Evolutionary conservation across 2,888 invertebrate genomes (phyloP).

Genomic region (Caenorhabditis sinica): DNA sequence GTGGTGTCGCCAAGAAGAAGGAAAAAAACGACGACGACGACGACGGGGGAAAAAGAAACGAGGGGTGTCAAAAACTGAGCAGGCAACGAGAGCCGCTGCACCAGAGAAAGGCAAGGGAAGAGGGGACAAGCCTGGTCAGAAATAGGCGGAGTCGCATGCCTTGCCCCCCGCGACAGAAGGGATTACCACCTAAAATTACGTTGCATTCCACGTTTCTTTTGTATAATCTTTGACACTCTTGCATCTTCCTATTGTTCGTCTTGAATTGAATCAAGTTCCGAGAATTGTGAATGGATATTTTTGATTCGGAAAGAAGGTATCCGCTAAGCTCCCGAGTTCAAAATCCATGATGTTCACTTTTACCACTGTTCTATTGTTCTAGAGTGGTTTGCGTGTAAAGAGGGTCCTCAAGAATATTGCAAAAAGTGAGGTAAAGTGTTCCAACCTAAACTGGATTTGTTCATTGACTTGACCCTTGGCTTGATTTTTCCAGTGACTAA

Average conservation of each 20-base stretch:
- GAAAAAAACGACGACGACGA: neutral
- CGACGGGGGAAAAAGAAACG: conserved; percentile 21
- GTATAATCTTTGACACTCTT: conserved; percentile 12
- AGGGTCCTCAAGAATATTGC: neutral
- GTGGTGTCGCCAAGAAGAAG: conserved; percentile 14
- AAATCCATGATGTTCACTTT: neutral
- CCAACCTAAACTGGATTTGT: too few relatives aligned
- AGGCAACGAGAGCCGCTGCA: conserved; percentile 56
- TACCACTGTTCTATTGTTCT: neutral
- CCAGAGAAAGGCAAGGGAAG: conserved; percentile 28
- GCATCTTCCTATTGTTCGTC: conserved; percentile 10
- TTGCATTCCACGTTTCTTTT: conserved; percentile 28
- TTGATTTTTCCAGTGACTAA: too few relatives aligned
- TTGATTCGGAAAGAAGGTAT: neutral
- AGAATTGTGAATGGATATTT: neutral
- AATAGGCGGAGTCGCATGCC: conserved; percentile 43
- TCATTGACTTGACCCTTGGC: too few relatives aligned
- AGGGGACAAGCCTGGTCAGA: conserved; percentile 45
- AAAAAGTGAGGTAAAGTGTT: neutral
- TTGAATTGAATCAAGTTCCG: neutral
- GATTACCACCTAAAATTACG: conserved; percentile 57
- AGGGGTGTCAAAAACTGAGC: conserved; percentile 64
- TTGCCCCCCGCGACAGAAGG: conserved; percentile 10
- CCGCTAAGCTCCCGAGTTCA: neutral
- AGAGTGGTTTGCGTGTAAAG: conserved; percentile 12